Evolutionary conservation across 2,797 vertebrate species (phyloP), one percentile per base, ranked within the genome.

Genomic region (Thalassophryne amazonica): DNA sequence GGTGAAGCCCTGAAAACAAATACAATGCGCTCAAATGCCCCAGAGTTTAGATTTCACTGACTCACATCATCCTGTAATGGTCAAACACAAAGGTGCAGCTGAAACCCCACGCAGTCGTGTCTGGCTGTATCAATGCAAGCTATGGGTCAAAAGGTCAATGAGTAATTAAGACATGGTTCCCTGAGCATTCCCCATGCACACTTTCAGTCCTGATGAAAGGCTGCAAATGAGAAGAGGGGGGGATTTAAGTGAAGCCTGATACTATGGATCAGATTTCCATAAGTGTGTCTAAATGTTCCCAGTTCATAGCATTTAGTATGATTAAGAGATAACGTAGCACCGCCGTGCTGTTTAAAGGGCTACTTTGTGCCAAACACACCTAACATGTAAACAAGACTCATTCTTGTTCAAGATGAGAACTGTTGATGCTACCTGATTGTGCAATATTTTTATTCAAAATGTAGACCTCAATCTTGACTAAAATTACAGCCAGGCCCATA

Each of bases 131-230:
- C 88, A 76, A 79, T 76, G 80, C 80, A 64, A 62, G 68, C 27
- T 18, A 7, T 13, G 70, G 87, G 86, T 88, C 89, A 88, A 89
- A 85, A 76, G 87, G 89, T 91, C 89, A 92, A 89, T 69, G 82
- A 88, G 89, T 90, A 90, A 90, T 90, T 89, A 89, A 90, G 87
- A 86, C 86, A 87, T 78, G 83, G 80, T 82, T 88, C 84, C 86
- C 78, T 89, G 88, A 90, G 86, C 88, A 86, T 89, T 89, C 89
- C 83, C 82, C 82, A 85, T 80, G 83, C 86, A 86, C 86, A 85
- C 74, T 77, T 86, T 84, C 73, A 72, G 78, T 55, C 62, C 76
- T 63, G 81, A 81, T 81, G 81, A 86, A 78, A 78, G 78, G 75
- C 18, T 69, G 66, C 61, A 76, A 69, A 86, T 74, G 74, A 82